Evolutionary conservation across 2,113 vertebrate species (phyloP).

Genomic region (Xenotilapia caudafasciata): DNA sequence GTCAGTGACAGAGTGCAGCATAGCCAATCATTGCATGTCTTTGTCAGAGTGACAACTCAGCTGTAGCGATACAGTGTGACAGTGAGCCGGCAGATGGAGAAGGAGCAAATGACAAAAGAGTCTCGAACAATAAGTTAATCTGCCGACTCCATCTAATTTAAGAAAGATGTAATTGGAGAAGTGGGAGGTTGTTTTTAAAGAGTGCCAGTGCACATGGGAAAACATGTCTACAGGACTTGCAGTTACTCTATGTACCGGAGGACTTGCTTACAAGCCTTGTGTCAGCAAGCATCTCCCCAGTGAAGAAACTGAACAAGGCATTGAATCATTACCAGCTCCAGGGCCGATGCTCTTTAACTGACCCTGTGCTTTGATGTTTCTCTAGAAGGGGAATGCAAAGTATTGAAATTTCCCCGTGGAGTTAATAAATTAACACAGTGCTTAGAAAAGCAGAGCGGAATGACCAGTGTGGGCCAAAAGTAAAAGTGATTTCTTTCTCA

Average conservation of each 20-base stretch:
- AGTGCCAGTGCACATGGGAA: background rate
- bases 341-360: conserved; percentile 31
- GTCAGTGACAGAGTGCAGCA: conserved; percentile 31
- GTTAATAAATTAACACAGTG: conserved; percentile 18
- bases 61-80: conserved; percentile 1
- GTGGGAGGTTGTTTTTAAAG: background rate
- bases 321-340: conserved; percentile 23
- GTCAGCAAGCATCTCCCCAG: conserved; percentile 5
- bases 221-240: background rate
- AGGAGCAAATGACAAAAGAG: background rate
- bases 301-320: conserved; percentile 17
- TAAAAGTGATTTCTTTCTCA: background rate
- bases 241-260: background rate
- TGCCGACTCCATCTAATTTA: background rate
- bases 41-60: conserved; percentile 29
- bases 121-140: background rate
- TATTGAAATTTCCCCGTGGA: conserved; percentile 17
- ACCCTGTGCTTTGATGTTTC: conserved; percentile 23
- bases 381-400: conserved; percentile 15
- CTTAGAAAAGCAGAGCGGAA: background rate
- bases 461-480: background rate
- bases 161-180: background rate
- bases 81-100: background rate
- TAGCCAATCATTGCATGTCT: conserved; percentile 20
- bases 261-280: background rate